phyloP scores from a whole-genome alignment of 2,113 vertebrate species.

The Galbula dea region DNA sequence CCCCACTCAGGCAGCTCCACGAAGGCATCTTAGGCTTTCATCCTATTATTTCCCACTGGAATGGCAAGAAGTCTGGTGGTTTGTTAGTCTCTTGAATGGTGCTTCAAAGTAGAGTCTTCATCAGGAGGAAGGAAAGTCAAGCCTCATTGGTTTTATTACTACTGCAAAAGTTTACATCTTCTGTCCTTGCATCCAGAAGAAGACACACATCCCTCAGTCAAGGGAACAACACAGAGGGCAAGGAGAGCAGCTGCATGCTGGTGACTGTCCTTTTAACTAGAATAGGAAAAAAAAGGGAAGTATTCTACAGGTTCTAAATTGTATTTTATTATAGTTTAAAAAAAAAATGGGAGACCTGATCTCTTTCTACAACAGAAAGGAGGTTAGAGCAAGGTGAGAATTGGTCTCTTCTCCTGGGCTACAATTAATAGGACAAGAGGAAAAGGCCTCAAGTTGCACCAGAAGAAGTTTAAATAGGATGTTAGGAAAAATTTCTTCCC shows the following conservation, averaged over 20 bases:
- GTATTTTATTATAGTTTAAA: too few species aligned
- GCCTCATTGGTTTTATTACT: neutral
- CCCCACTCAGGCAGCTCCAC: fast-evolving
- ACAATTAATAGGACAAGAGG: neutral
- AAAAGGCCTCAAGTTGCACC: neutral
- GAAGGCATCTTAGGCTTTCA: neutral
- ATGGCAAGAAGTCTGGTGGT: neutral
- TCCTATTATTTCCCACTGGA: neutral
- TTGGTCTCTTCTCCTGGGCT: neutral
- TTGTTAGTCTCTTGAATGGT: neutral
- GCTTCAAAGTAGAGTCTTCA: too few species aligned
- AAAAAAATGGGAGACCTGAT: too few species aligned
- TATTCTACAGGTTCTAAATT: too few species aligned
- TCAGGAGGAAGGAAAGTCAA: neutral
- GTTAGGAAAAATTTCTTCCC: too few species aligned
- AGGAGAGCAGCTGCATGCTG: too few species aligned
- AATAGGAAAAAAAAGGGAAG: too few species aligned
- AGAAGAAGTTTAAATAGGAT: neutral
- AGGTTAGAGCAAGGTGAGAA: neutral
- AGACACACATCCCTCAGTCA: fast-evolving
- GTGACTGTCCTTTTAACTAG: too few species aligned
- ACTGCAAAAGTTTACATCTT: neutral
- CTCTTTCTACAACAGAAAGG: too few species aligned
- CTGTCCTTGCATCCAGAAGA: neutral
- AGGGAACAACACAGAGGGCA: fast-evolving